Evolutionary conservation across 2,113 vertebrate genomes (phyloP).

Genomic region (Sander lucioperca): DNA sequence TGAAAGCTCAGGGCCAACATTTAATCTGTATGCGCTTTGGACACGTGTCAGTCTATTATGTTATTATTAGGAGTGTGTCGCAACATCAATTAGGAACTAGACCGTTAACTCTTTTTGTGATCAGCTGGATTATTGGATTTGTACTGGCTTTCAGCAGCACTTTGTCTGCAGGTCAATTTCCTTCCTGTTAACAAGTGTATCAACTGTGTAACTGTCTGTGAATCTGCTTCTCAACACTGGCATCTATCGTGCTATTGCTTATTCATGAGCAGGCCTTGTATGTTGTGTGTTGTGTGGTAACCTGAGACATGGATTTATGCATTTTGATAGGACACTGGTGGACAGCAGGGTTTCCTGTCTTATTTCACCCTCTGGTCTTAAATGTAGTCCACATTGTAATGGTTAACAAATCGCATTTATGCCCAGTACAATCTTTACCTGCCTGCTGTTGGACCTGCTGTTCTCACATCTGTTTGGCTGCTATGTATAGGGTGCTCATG

Average conservation of each 20-base stretch:
- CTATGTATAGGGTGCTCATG: slow-evolving; percentile 46
- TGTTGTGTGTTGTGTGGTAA: slow-evolving; percentile 27
- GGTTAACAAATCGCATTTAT: neutral
- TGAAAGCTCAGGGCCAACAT: slow-evolving; percentile 20
- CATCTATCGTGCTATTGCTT: slow-evolving; percentile 17
- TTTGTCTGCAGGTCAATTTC: neutral
- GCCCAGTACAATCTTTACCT: slow-evolving; percentile 5
- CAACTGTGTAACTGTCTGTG: neutral
- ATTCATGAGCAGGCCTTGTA: slow-evolving; percentile 32
- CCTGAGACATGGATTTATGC: slow-evolving; percentile 32
- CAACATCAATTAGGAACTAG: slow-evolving; percentile 23
- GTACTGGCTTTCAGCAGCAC: slow-evolving; percentile 9
- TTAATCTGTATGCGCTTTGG: slow-evolving; percentile 32
- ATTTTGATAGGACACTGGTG: slow-evolving; percentile 4
- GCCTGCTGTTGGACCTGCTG: slow-evolving; percentile 20
- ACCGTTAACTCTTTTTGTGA: slow-evolving; percentile 16
- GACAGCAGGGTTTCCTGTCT: slow-evolving; percentile 2
- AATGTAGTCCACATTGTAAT: neutral
- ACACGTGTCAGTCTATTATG: slow-evolving; percentile 58
- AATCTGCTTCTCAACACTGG: slow-evolving; percentile 13
- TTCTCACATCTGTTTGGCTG: slow-evolving; percentile 44
- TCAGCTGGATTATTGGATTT: slow-evolving; percentile 2
- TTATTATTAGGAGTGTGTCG: slow-evolving; percentile 64
- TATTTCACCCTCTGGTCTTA: neutral
- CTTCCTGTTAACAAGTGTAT: neutral